Percentiles rank a stretch among this genome's conserved stretches.
Evolutionary conservation across 1,140 invertebrate genomes (phyloP).

Genomic region (Protaetia brevitarsis): DNA sequence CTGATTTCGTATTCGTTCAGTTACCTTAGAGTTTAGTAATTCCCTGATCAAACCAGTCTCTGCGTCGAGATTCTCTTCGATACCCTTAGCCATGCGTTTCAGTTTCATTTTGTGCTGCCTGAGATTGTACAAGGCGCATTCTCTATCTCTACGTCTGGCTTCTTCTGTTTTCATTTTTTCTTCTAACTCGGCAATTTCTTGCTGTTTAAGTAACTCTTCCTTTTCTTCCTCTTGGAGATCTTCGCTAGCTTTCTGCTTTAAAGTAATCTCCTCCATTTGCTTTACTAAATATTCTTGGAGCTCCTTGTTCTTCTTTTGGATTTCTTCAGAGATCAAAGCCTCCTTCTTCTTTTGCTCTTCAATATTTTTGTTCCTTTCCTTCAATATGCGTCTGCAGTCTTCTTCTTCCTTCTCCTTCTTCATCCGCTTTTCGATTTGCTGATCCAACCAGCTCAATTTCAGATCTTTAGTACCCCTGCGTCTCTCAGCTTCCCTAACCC

Average conservation of each 20-base stretch:
- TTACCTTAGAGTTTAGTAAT: slow-evolving; percentile 46
- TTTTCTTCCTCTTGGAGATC: slow-evolving; percentile 52
- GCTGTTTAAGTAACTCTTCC: too few species aligned
- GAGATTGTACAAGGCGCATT: slow-evolving; percentile 53
- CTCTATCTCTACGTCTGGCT: slow-evolving; percentile 46
- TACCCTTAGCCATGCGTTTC: slow-evolving; percentile 51
- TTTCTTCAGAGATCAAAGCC: slow-evolving; percentile 48
- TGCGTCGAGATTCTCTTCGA: slow-evolving; percentile 52
- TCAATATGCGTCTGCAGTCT: slow-evolving; percentile 52
- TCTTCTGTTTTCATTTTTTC: slow-evolving; percentile 43
- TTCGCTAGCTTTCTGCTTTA: slow-evolving; percentile 52
- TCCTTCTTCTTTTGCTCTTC: slow-evolving; percentile 46
- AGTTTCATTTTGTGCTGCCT: slow-evolving; percentile 55
- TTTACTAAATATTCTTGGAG: slow-evolving; percentile 52
- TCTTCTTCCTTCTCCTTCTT: slow-evolving; percentile 54
- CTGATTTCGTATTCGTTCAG: slow-evolving; percentile 40
- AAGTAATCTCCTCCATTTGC: slow-evolving; percentile 53
- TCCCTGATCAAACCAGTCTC: slow-evolving; percentile 51
- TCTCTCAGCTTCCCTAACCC: slow-evolving; percentile 50
- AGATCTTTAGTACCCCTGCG: slow-evolving; percentile 51
- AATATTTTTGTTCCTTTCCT: slow-evolving; percentile 53
- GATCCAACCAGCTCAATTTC: slow-evolving; percentile 58
- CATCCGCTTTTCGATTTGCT: slow-evolving; percentile 57
- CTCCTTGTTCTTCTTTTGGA: slow-evolving; percentile 52
- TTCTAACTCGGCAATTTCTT: slow-evolving; percentile 44